Percentiles rank a stretch among this genome's conserved stretches.
phyloP scores from a whole-genome alignment of 2,797 vertebrate genomes.

The Myiotriccus ornatus region DNA sequence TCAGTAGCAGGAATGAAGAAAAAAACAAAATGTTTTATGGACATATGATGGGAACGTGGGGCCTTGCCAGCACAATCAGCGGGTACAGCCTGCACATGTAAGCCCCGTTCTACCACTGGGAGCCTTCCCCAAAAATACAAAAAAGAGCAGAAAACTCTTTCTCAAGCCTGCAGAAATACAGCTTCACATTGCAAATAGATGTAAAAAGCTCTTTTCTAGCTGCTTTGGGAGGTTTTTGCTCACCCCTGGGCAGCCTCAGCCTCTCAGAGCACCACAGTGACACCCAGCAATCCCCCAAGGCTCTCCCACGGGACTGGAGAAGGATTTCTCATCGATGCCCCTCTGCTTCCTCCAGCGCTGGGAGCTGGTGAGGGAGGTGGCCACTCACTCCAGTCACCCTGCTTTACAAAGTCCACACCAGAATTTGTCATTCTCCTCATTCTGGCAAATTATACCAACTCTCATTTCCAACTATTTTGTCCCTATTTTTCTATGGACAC shows the following conservation, averaged over 20 bases:
- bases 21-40: background rate
- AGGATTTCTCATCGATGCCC: background rate
- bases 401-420: background rate
- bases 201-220: background rate
- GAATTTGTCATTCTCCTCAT: background rate
- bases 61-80: background rate
- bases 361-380: background rate
- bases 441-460: background rate
- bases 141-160: background rate
- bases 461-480: background rate
- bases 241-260: background rate
- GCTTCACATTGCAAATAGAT: background rate
- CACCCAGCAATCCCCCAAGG: background rate
- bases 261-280: background rate
- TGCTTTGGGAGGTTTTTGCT: background rate
- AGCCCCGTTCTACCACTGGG: background rate
- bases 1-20: background rate
- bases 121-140: background rate
- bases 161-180: background rate
- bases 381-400: background rate
- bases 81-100: background rate
- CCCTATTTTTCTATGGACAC: background rate
- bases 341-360: background rate
- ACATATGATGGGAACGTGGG: background rate
- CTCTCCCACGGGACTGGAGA: accelerated